A percentile compares a stretch with the other conserved stretches of the same genome.
Conservation (phyloP, 1,140 invertebrate genomes). For the Sminthurinus signatus region DNA sequence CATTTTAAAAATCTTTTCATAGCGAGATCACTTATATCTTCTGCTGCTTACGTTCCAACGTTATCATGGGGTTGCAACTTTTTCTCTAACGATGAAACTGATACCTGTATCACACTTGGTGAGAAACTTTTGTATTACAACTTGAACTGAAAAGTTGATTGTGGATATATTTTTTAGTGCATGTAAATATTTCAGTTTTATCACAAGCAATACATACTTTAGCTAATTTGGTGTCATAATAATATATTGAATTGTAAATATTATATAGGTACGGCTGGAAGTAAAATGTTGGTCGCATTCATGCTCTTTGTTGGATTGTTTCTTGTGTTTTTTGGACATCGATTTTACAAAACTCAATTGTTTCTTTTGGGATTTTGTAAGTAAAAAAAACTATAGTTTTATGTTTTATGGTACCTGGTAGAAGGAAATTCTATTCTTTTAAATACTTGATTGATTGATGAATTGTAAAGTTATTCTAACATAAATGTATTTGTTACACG, state of each 20-base stretch:
- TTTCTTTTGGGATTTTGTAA: conserved; percentile 48
- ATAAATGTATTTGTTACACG: no score
- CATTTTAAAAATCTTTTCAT: no score
- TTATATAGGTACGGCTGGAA: conserved; percentile 22
- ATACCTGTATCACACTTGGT: conserved; percentile 50
- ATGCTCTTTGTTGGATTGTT: conserved; percentile 56
- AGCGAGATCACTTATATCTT: conserved; percentile 42
- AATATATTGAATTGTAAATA: not conserved
- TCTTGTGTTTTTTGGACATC: conserved; percentile 55
- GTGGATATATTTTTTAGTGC: no score
- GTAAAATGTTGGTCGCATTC: conserved; percentile 50
- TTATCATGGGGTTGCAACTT: conserved; percentile 58
- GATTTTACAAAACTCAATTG: conserved; percentile 56
- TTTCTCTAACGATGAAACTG: conserved; percentile 32
- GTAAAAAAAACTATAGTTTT: no score
- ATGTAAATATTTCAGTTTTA: no score
- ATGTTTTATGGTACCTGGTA: no score
- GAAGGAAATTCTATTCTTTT: no score
- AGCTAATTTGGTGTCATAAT: no score
- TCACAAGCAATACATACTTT: no score
- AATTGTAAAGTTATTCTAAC: no score
- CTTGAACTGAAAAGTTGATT: no score
- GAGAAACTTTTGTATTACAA: conserved; percentile 36
- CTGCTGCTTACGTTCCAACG: conserved; percentile 59
- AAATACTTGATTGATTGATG: no score